These are phyloP conservation scores for Xestia rhomboidea DNA, from an alignment of 2,888 invertebrate species.

Conservation along the genomic window DNA sequence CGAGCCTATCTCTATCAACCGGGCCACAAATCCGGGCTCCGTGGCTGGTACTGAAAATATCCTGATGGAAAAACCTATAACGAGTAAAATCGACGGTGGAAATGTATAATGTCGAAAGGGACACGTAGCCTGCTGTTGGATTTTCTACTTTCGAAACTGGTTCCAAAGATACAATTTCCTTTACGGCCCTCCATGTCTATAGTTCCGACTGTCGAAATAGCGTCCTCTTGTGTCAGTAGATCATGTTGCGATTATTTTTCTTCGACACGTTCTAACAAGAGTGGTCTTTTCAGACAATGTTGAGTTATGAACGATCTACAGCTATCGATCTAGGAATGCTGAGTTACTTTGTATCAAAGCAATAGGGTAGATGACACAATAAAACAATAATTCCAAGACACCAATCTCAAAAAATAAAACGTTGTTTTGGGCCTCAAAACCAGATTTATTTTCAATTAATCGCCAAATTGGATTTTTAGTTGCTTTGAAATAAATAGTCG, in stretches of 20 bases:
- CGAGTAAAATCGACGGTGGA: background rate
- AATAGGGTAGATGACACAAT: too few relatives aligned
- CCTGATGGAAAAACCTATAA: background rate
- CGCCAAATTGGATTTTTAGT: too few relatives aligned
- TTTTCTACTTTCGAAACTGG: background rate
- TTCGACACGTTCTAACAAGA: background rate
- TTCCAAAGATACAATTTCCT: background rate
- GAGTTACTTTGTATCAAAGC: background rate
- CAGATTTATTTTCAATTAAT: too few relatives aligned
- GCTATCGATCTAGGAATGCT: too few relatives aligned
- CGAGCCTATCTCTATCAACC: background rate
- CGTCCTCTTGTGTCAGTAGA: background rate
- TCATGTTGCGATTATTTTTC: background rate
- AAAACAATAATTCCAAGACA: too few relatives aligned
- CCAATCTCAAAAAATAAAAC: too few relatives aligned
- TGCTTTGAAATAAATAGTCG: too few relatives aligned
- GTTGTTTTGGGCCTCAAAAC: too few relatives aligned
- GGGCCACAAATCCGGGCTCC: background rate
- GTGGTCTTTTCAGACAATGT: background rate
- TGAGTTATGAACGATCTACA: background rate
- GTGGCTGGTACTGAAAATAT: background rate
- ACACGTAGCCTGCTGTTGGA: background rate
- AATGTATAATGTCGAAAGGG: background rate
- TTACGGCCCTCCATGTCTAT: background rate
- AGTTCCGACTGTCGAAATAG: background rate